phyloP scores from a whole-genome alignment of 1,140 invertebrate genomes.

The Tetraneura akinire region DNA sequence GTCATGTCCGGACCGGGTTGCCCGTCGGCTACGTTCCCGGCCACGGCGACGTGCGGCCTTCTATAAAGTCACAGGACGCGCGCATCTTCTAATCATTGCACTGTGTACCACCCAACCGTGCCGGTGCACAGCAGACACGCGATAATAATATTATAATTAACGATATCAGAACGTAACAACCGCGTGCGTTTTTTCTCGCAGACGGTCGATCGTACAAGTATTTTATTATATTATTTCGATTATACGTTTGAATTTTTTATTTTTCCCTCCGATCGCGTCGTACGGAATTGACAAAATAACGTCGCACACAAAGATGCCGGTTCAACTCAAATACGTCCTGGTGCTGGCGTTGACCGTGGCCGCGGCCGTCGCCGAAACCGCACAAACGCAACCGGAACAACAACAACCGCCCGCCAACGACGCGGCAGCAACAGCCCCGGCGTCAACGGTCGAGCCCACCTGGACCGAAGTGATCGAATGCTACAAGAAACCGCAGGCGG shows the following conservation, averaged over 20 bases:
- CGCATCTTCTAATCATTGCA: background rate
- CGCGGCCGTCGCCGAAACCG: background rate
- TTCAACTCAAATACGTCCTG: constrained; percentile 30
- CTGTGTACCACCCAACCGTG: constrained; percentile 5
- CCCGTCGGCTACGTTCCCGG: constrained; percentile 9
- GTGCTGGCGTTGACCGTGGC: background rate
- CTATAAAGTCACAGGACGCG: constrained; percentile 41
- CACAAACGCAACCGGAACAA: background rate
- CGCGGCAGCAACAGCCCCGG: background rate
- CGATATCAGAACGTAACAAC: too few relatives aligned
- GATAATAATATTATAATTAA: too few relatives aligned
- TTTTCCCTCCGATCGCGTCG: background rate
- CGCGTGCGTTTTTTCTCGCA: too few relatives aligned
- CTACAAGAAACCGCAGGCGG: background rate
- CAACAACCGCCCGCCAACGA: background rate
- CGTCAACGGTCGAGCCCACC: background rate
- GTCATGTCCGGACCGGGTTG: constrained; percentile 41
- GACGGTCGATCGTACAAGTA: too few relatives aligned
- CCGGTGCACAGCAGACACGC: background rate
- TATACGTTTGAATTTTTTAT: too few relatives aligned
- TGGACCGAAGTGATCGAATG: constrained; percentile 28
- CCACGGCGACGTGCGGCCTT: background rate
- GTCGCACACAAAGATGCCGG: too few relatives aligned
- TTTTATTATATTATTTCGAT: too few relatives aligned
- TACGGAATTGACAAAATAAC: background rate